These are phyloP conservation scores for Dryobota labecula DNA, from an alignment of 2,888 invertebrate genomes.

Conservation along the genomic window DNA sequence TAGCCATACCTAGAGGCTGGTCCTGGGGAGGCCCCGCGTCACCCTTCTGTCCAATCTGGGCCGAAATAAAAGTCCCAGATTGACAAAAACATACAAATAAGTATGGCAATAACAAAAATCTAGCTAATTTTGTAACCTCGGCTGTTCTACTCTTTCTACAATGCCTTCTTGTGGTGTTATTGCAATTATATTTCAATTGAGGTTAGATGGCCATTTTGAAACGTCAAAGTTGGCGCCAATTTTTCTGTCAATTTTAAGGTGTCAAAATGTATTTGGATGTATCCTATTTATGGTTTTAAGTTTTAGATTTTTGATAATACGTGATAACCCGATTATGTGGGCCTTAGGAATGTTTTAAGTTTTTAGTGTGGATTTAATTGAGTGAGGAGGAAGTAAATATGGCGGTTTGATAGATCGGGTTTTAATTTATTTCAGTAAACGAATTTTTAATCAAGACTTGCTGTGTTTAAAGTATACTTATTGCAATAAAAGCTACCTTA, in stretches of 20 bases:
- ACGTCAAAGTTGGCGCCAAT: constrained; percentile 69
- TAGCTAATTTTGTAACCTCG: constrained; percentile 68
- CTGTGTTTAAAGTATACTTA: constrained; percentile 56
- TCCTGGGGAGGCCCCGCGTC: constrained; percentile 95
- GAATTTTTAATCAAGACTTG: constrained; percentile 65
- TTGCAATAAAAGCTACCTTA: constrained; percentile 56
- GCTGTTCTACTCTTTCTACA: constrained; percentile 72
- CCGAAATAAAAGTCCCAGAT: constrained; percentile 90
- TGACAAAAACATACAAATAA: constrained; percentile 74
- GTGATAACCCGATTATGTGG: constrained; percentile 39
- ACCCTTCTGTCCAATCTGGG: constrained; percentile 94
- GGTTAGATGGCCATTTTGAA: constrained; percentile 72
- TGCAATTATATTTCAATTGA: constrained; percentile 70
- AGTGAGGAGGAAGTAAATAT: background rate
- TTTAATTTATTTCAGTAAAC: constrained; percentile 51
- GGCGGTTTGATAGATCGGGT: constrained; percentile 30
- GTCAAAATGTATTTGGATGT: constrained; percentile 63
- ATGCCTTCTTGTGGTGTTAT: constrained; percentile 70
- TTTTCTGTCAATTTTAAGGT: constrained; percentile 65
- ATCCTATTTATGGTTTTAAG: constrained; percentile 53
- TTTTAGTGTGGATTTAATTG: constrained; percentile 32
- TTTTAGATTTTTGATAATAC: constrained; percentile 44
- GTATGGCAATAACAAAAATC: constrained; percentile 60
- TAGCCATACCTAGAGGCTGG: constrained; percentile 96
- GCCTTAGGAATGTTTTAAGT: constrained; percentile 39